Evolutionary conservation across 2,113 vertebrate species (phyloP).

Genomic region (Galbula dea): DNA sequence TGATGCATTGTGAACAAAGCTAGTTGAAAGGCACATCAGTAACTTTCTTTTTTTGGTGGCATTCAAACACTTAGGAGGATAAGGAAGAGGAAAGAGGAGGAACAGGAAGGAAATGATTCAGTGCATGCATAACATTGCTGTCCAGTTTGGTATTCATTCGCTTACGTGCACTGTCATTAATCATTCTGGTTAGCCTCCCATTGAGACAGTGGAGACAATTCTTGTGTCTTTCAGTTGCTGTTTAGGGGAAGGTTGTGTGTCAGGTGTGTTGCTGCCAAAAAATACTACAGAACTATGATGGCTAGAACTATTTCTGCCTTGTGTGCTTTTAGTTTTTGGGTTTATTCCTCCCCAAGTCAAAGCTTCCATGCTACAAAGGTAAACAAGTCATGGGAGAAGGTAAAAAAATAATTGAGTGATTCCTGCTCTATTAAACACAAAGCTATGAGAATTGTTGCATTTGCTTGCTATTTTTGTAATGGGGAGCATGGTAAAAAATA

Average conservation of each 20-base stretch:
- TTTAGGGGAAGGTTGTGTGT: neutral
- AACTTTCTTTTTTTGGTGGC: neutral
- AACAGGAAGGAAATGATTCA: slow-evolving; percentile 55
- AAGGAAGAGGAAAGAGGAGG: slow-evolving; percentile 45
- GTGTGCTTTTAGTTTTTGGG: neutral
- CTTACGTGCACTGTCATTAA: neutral
- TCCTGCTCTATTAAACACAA: neutral
- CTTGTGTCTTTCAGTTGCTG: neutral
- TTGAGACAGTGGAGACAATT: neutral
- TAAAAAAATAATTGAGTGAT: neutral
- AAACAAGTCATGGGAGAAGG: neutral
- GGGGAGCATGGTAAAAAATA: neutral
- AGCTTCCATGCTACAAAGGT: neutral
- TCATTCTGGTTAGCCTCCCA: neutral
- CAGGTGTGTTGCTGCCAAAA: neutral
- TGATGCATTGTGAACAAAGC: neutral
- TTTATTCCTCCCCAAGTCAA: neutral
- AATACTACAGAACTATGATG: neutral
- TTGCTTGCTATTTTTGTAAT: neutral
- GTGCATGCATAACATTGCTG: neutral
- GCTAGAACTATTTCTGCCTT: neutral
- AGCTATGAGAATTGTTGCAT: neutral
- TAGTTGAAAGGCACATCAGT: slow-evolving; percentile 4
- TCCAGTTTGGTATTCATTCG: neutral
- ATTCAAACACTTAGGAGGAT: neutral